A percentile compares a stretch with the other conserved stretches of the same genome.
Evolutionary conservation across 2,797 vertebrate species (phyloP).

Genomic region (Tragelaphus eurycerus): DNA sequence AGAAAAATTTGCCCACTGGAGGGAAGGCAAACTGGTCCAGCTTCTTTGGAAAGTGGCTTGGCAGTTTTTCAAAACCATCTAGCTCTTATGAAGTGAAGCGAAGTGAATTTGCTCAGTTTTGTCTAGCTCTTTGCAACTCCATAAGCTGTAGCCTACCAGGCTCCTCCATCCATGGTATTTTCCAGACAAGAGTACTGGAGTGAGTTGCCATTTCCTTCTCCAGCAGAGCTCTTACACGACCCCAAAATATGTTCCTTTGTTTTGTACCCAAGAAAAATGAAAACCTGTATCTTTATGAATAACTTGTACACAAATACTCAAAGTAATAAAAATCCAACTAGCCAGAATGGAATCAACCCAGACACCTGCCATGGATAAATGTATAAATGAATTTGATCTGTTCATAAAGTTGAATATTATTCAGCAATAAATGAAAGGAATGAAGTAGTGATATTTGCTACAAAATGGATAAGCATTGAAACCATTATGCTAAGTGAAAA

Average conservation of each 20-base stretch:
- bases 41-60: not conserved
- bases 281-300: not conserved
- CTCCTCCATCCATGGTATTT: not conserved
- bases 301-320: not conserved
- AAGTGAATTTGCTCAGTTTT: not conserved
- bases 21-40: not conserved
- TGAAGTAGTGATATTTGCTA: not conserved
- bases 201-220: not conserved
- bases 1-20: not conserved
- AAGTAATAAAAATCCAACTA: not conserved
- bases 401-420: not conserved
- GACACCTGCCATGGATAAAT: not conserved
- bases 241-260: not conserved
- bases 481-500: not conserved
- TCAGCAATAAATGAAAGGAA: not conserved
- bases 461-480: not conserved
- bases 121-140: not conserved
- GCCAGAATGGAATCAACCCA: not conserved
- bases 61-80: not conserved
- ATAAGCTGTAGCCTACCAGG: not conserved
- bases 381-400: not conserved
- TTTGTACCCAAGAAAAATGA: not conserved
- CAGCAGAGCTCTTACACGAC: not conserved
- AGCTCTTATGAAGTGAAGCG: not conserved
- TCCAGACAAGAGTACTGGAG: not conserved